These are phyloP conservation scores for Cyclargus thomasi DNA, from an alignment of 1,140 invertebrate genomes.

Conservation along the genomic window DNA sequence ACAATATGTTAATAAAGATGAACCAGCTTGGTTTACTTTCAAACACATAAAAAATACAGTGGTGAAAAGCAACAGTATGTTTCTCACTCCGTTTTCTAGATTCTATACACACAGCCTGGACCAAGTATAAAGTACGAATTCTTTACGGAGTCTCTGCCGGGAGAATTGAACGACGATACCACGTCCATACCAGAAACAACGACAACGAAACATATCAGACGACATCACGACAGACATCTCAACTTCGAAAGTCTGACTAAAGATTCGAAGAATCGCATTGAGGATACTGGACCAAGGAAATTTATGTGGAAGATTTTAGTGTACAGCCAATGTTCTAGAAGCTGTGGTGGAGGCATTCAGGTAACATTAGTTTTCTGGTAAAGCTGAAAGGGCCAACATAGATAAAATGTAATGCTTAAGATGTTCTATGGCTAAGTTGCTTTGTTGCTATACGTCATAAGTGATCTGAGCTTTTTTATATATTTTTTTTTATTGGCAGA, in stretches of 20 bases:
- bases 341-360: slow-evolving; percentile 86
- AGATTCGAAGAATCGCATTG: slow-evolving; percentile 24
- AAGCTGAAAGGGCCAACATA: not conserved
- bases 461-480: not conserved
- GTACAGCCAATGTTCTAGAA: slow-evolving; percentile 84
- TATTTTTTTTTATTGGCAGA: slow-evolving; percentile 24
- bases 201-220: slow-evolving; percentile 47
- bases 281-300: slow-evolving; percentile 59
- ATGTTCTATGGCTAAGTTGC: no score
- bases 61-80: not conserved
- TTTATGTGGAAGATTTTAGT: slow-evolving; percentile 87
- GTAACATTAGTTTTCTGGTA: slow-evolving; percentile 27
- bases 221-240: slow-evolving; percentile 49
- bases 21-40: no score
- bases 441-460: no score
- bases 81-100: slow-evolving; percentile 63
- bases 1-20: no score
- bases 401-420: no score
- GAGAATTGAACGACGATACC: slow-evolving; percentile 50
- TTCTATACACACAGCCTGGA: slow-evolving; percentile 85
- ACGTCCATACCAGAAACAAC: slow-evolving; percentile 37
- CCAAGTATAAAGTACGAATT: slow-evolving; percentile 93
- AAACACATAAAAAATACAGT: not conserved
- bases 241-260: slow-evolving; percentile 38
- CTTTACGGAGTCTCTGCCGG: slow-evolving; percentile 69